Percentiles rank a stretch among this genome's conserved stretches.
phyloP scores from a whole-genome alignment of 37 sponge, comb jelly and placozoan genomes.

The Ephydatia muelleri region DNA sequence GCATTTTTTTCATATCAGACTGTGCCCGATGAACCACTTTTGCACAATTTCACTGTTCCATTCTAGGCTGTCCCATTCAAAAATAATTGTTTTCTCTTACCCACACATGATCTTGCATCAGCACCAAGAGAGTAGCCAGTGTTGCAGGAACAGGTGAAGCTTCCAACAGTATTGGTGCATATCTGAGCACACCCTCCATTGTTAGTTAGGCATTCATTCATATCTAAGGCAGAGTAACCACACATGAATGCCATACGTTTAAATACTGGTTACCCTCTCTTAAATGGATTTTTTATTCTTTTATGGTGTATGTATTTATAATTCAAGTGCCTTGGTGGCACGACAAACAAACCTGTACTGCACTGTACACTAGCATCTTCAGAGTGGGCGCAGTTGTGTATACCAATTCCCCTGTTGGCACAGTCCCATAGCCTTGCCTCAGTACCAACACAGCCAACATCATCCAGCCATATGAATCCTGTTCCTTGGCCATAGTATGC shows the following conservation, averaged over 20 bases:
- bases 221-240: neutral
- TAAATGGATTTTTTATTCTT: too few species aligned
- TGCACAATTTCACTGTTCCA: constrained; percentile 41
- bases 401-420: neutral
- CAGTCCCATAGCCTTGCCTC: constrained; percentile 24
- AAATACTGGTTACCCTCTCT: too few species aligned
- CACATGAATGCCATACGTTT: too few species aligned
- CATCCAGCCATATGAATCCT: constrained; percentile 36
- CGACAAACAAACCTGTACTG: too few species aligned
- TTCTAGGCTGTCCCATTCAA: constrained; percentile 15
- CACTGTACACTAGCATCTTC: constrained; percentile 37
- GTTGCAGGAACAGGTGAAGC: constrained; percentile 18
- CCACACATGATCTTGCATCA: constrained; percentile 13
- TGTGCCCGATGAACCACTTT: constrained; percentile 27
- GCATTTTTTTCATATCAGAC: constrained; percentile 49
- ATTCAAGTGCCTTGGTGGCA: too few species aligned
- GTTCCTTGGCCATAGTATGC: constrained; percentile 11
- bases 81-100: constrained; percentile 3
- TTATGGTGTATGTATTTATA: too few species aligned
- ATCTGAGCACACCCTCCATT: constrained; percentile 1
- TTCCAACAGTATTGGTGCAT: constrained; percentile 29
- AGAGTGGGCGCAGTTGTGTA: constrained; percentile 31
- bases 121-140: constrained; percentile 17
- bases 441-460: constrained; percentile 21
- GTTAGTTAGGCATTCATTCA: neutral